phyloP scores from a whole-genome alignment of 53 echinoderm and acorn worm species.

The Echinarachnius parma region DNA sequence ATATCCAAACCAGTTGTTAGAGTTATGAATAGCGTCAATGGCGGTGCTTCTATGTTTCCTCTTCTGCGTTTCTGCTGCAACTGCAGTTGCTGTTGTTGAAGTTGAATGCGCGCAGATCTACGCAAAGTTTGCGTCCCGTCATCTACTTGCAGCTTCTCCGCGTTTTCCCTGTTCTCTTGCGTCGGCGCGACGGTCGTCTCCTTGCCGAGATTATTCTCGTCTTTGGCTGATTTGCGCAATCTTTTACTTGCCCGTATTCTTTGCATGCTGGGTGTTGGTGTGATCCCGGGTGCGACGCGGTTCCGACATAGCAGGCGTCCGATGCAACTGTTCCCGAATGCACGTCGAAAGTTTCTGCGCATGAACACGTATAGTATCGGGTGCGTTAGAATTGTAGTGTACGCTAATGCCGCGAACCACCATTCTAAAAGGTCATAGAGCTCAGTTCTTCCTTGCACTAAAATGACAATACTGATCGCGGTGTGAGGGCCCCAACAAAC shows the following conservation, averaged over 20 bases:
- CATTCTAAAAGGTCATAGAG: conserved; percentile 57
- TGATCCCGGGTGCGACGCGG: conserved; percentile 38
- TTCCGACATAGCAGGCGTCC: conserved; percentile 46
- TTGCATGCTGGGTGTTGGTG: conserved; percentile 42
- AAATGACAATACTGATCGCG: conserved; percentile 64
- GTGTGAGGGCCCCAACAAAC: conserved; percentile 80
- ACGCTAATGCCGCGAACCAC: conserved; percentile 61
- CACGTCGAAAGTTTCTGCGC: conserved; percentile 70
- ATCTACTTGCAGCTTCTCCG: not conserved
- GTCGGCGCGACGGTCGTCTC: not conserved
- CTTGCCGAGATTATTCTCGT: no score
- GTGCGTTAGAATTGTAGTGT: conserved; percentile 74
- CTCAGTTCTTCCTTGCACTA: conserved; percentile 49
- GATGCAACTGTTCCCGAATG: conserved; percentile 58
- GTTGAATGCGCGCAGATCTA: conserved; percentile 6
- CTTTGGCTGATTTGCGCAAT: not conserved
- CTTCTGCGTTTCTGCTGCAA: conserved; percentile 11
- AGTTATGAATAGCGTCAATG: conserved; percentile 22
- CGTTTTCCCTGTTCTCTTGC: not conserved
- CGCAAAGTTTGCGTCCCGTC: not conserved
- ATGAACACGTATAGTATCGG: conserved; percentile 78
- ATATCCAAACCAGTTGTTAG: conserved; percentile 18
- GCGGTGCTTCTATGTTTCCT: conserved; percentile 27
- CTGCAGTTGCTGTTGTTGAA: no score
- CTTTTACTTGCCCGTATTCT: not conserved